Conservation (phyloP, 2,888 invertebrate species). For the Didymodactylos carnosus region DNA sequence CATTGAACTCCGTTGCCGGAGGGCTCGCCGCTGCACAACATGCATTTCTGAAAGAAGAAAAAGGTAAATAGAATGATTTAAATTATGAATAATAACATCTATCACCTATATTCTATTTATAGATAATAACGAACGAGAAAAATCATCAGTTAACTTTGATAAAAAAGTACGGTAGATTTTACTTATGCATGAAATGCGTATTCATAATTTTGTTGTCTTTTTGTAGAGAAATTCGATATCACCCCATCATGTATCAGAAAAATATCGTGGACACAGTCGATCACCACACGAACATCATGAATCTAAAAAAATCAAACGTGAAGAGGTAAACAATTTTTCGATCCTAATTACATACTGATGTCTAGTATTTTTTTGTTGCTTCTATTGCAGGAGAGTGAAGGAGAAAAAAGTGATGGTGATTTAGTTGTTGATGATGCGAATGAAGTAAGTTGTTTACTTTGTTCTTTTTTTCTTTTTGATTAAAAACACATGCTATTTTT, state of each 20-base stretch:
- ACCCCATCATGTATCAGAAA: conserved; percentile 19
- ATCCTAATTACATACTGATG: not conserved
- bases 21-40: conserved; percentile 21
- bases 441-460: not conserved
- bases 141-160: not conserved
- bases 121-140: not conserved
- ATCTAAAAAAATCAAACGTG: conserved; percentile 16
- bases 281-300: conserved; percentile 14
- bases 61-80: conserved; percentile 23
- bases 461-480: not conserved
- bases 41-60: conserved; percentile 24
- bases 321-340: not conserved
- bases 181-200: not conserved
- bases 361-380: not conserved
- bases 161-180: too few relatives aligned
- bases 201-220: not conserved
- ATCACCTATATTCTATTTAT: not conserved
- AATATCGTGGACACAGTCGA: conserved; percentile 17
- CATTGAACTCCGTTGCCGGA: conserved; percentile 20
- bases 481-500: not conserved
- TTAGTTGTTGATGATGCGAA: conserved; percentile 59
- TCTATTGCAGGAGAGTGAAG: conserved; percentile 54
- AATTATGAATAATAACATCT: not conserved
- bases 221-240: conserved; percentile 19
- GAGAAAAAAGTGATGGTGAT: conserved; percentile 82